phyloP scores from a whole-genome alignment of 1,140 invertebrate genomes.

The Leucophenga varia region DNA sequence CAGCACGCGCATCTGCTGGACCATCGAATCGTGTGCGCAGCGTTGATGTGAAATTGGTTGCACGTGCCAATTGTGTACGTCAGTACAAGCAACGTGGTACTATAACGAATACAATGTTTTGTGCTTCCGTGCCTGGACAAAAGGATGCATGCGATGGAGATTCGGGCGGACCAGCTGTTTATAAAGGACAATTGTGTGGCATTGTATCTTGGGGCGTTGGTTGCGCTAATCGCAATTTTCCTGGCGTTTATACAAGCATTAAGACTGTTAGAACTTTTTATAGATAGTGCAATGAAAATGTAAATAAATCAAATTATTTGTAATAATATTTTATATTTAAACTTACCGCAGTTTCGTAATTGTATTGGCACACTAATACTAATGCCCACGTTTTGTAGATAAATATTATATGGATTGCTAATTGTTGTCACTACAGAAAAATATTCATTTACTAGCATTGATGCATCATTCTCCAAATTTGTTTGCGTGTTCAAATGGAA shows the following conservation, averaged over 20 bases:
- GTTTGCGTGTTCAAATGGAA: slow-evolving; percentile 54
- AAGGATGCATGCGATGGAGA: slow-evolving; percentile 59
- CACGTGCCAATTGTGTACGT: slow-evolving; percentile 25
- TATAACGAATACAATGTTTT: slow-evolving; percentile 41
- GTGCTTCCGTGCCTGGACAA: slow-evolving; percentile 29
- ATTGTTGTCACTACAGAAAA: slow-evolving; percentile 44
- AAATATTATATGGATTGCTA: slow-evolving; percentile 47
- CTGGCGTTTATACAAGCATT: slow-evolving; percentile 61
- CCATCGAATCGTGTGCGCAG: slow-evolving; percentile 35
- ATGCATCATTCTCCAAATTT: slow-evolving; percentile 30
- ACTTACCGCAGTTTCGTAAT: slow-evolving; percentile 48
- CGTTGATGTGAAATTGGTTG: slow-evolving; percentile 33
- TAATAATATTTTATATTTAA: neutral
- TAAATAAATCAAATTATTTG: slow-evolving; percentile 5
- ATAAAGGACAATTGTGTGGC: slow-evolving; percentile 59
- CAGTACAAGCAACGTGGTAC: slow-evolving; percentile 32
- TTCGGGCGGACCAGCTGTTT: slow-evolving; percentile 64
- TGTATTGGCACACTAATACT: slow-evolving; percentile 43
- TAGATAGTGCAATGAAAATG: slow-evolving; percentile 37
- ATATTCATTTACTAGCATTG: slow-evolving; percentile 55
- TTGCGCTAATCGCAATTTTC: slow-evolving; percentile 58
- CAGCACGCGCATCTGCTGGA: slow-evolving; percentile 18
- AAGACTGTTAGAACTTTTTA: slow-evolving; percentile 49
- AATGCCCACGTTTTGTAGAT: slow-evolving; percentile 48
- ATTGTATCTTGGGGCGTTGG: slow-evolving; percentile 62